Conservation (phyloP, 2,888 invertebrate genomes). For the Thumatha senex region DNA sequence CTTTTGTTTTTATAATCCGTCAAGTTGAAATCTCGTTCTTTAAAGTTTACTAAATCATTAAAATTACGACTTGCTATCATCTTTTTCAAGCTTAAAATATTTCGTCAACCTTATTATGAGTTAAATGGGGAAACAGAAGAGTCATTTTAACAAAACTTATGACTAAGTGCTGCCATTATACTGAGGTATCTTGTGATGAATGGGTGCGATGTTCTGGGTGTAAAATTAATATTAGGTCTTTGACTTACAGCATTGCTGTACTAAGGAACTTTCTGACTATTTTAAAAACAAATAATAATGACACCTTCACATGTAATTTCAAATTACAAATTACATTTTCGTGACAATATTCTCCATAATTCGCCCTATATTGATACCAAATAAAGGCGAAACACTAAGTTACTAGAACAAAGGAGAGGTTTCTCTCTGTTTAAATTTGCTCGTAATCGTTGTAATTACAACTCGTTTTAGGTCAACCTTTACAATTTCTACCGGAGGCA, state of each 20-base stretch:
- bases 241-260: not conserved
- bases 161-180: slow-evolving; percentile 23
- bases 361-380: no score
- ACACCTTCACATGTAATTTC: no score
- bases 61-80: slow-evolving; percentile 16
- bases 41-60: slow-evolving; percentile 19
- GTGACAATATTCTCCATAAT: no score
- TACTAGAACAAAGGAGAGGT: not conserved
- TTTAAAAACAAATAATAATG: not conserved
- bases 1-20: not conserved
- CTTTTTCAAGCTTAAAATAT: slow-evolving; percentile 31
- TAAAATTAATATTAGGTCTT: not conserved
- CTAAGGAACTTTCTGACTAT: not conserved
- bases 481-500: not conserved
- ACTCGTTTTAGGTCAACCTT: not conserved
- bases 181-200: slow-evolving; percentile 16
- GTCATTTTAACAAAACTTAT: slow-evolving; percentile 28
- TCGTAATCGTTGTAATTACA: not conserved
- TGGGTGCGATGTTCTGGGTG: not conserved
- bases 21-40: slow-evolving; percentile 17
- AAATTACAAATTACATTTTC: no score
- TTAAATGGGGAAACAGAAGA: slow-evolving; percentile 13
- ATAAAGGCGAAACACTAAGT: not conserved
- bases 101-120: slow-evolving; percentile 30
- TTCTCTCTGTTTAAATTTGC: not conserved